Percentiles rank a stretch among this genome's conserved stretches.
These are phyloP conservation scores for Isaurus tuberculatus DNA, from an alignment of 92 coral and sea anemone species.

Conservation along the genomic window DNA sequence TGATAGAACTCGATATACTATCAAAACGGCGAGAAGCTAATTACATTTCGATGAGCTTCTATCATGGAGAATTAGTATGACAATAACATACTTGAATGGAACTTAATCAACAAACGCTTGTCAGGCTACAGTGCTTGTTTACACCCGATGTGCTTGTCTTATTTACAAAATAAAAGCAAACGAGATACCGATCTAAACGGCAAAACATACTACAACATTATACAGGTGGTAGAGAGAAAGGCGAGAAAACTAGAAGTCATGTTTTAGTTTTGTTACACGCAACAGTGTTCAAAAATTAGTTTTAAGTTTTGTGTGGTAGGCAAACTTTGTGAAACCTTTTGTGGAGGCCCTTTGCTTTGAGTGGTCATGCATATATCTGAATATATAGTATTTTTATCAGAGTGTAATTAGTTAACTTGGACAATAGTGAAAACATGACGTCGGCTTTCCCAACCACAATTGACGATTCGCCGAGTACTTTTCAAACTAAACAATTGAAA, in stretches of 20 bases:
- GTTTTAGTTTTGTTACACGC: constrained; percentile 38
- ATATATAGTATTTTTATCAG: constrained; percentile 52
- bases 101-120: constrained; percentile 82
- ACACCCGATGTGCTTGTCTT: constrained; percentile 58
- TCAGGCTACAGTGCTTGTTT: constrained; percentile 80
- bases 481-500: constrained; percentile 95
- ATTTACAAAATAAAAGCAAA: constrained; percentile 75
- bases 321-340: not conserved
- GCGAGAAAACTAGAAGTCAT: constrained; percentile 24
- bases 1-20: constrained; percentile 60
- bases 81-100: constrained; percentile 79
- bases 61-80: constrained; percentile 73
- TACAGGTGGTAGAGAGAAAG: constrained; percentile 34
- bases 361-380: constrained; percentile 55
- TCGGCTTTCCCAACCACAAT: constrained; percentile 85
- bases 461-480: constrained; percentile 93
- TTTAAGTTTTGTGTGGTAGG: constrained; percentile 22
- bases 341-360: not conserved
- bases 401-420: constrained; percentile 73
- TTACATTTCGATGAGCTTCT: constrained; percentile 70
- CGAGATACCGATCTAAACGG: constrained; percentile 56
- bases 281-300: constrained; percentile 3
- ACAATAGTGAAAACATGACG: constrained; percentile 62
- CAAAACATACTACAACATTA: constrained; percentile 33
- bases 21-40: constrained; percentile 77